Base-by-base conservation (phyloP, 2,797 vertebrate genomes). In the Muraenolepis orangiensis region DNA sequence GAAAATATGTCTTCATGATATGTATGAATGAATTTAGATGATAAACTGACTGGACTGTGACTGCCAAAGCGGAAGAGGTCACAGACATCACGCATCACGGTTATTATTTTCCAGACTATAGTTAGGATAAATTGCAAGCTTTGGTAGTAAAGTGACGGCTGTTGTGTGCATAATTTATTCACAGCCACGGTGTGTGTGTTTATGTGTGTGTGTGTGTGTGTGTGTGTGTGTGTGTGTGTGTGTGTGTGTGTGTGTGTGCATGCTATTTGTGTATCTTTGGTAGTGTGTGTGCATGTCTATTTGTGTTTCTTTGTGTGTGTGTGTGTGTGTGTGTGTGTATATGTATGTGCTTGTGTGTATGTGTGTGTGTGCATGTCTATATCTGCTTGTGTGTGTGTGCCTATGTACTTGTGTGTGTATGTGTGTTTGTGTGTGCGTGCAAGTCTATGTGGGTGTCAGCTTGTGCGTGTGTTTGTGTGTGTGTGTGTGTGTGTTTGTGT, bases 331-430 rank as follows among this genome's bases (percentile, higher is more conserved):
- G 66, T 31, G 38, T 69, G 64, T 12, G 29, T 6, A 18, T 42
- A 30, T 72, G 36, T 28, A 7, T 23, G 66, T 28, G 29, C 57
- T 3, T 20, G 23, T 57, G 32, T 57, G 64, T 46, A 7, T 14
- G 12, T 64, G 72, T n/a, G n/a, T n/a, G 1, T 38, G 18, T 13
- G 23, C 57, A 40, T 40, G 23, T 77, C 42, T 79, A 78, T 89
- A 98, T 97, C 96, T 99, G 98, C 92, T 96, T 98, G 89, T 99
- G 46, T 42, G 30, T 69, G 73, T 46, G 64, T 40, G 66, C 51
- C 32, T 20, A 1, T n/a, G 31, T 18, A 57, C 31, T 66, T 32
- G 66, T 31, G 38, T 69, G 64, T 12, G 29, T 6, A 18, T 42
- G 51, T 72, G 28, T 23, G 36, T 51, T 3, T 51, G 6, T 23